phyloP scores from a whole-genome alignment of 2,797 vertebrate genomes.

The Apodemus agrarius region DNA sequence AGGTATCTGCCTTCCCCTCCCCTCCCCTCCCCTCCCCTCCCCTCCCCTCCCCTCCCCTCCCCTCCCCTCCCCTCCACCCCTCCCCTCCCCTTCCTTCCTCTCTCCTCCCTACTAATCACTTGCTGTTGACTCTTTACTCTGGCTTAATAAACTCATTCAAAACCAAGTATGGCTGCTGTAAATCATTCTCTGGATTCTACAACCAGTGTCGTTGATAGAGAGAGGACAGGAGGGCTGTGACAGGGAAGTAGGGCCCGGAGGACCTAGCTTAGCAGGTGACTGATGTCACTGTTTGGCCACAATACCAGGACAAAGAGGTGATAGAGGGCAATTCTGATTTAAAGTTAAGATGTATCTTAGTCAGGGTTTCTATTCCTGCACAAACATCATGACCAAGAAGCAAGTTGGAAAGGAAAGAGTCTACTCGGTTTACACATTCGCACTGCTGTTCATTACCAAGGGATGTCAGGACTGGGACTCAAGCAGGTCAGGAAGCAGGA shows the following conservation, averaged over 20 bases:
- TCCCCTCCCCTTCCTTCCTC: too few relatives aligned
- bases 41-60: too few relatives aligned
- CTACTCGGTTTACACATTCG: too few relatives aligned
- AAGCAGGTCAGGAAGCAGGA: too few relatives aligned
- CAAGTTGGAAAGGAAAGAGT: too few relatives aligned
- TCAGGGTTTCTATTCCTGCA: too few relatives aligned
- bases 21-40: too few relatives aligned
- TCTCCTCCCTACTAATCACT: neutral
- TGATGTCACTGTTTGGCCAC: neutral
- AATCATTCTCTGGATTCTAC: neutral
- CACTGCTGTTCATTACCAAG: too few relatives aligned
- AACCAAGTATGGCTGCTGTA: neutral
- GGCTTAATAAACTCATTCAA: slow-evolving; percentile 3
- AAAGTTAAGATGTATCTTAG: neutral
- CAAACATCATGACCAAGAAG: too few relatives aligned
- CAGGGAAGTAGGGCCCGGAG: neutral
- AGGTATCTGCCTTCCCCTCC: too few relatives aligned
- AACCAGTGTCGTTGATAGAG: slow-evolving; percentile 34
- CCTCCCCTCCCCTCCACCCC: too few relatives aligned
- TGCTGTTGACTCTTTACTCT: neutral
- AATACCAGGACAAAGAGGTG: neutral
- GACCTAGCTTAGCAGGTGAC: neutral
- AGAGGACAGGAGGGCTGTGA: slow-evolving; percentile 7
- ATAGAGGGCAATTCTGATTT: neutral
- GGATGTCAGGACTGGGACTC: too few relatives aligned